A percentile compares a stretch with the other conserved stretches of the same genome.
Evolutionary conservation across 2,888 invertebrate species (phyloP).

Genomic region (Polyploca ridens): DNA sequence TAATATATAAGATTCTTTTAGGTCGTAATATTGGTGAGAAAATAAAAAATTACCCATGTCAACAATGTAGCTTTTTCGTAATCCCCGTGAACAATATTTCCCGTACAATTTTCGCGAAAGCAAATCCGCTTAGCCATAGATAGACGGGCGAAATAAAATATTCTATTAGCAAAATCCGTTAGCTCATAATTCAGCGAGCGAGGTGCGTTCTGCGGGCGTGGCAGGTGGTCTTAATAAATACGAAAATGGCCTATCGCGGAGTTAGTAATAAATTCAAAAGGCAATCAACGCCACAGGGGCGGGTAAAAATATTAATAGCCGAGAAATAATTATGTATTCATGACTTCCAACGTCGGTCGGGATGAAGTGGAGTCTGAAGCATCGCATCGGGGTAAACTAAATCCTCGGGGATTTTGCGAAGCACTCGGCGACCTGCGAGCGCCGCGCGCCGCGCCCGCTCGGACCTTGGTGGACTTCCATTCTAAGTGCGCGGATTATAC

Average conservation of each 20-base stretch:
- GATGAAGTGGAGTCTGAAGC: constrained; percentile 50
- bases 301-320: constrained; percentile 83
- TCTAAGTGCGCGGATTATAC: constrained; percentile 37
- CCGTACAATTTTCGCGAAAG: constrained; percentile 53
- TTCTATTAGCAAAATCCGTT: constrained; percentile 80
- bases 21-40: neutral
- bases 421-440: constrained; percentile 28
- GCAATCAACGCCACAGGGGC: constrained; percentile 82
- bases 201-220: constrained; percentile 65
- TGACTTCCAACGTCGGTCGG: constrained; percentile 62
- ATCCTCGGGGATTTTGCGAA: constrained; percentile 56
- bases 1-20: too few species aligned
- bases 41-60: neutral
- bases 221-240: constrained; percentile 85
- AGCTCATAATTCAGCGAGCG: constrained; percentile 76
- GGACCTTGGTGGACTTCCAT: constrained; percentile 29
- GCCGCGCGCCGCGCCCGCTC: constrained; percentile 18
- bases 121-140: constrained; percentile 66
- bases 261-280: constrained; percentile 84
- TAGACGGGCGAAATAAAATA: constrained; percentile 76
- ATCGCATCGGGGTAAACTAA: constrained; percentile 59
- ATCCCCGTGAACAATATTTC: constrained; percentile 21
- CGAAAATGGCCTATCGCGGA: constrained; percentile 79
- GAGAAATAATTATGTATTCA: constrained; percentile 83
- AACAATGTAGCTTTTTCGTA: constrained; percentile 12